Base-by-base conservation (phyloP, 2,797 vertebrate species). In the Potorous gilbertii region DNA sequence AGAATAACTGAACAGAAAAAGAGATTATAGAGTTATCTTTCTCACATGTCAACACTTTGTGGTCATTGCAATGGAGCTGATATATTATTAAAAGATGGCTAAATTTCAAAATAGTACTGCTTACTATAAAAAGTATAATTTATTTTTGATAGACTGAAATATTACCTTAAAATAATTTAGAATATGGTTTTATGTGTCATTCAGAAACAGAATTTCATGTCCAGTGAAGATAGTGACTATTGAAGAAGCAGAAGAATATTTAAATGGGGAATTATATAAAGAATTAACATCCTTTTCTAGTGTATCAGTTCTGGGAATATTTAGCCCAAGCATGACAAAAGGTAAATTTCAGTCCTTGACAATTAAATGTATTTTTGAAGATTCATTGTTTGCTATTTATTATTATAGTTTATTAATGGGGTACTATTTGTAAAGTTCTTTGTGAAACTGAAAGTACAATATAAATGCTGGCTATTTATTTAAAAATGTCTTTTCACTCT, bases 201-300 rank as follows among this genome's bases (percentile, higher is more conserved):
- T 0, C 29, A 99, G 99, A 97, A 99, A 98, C 97, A 97, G 54
- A 24, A 31, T 98, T 55, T 89, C 98, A 31, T 98, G 98, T 95
- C 99, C 99, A 0, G 90, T 98, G 90, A 97, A 81, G 9, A 96
- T 99, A 97, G 97, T 97, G 16, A 99, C 99, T 0, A 18, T 98
- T 1, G 98, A 99, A 55, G 99, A 99, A 97, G 99, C 99, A 97
- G 98, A 98, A 95, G 98, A 98, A 3, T 99, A 99, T 98, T 98
- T 99, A 91, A 98, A 98, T 95, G 99, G 99, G 3, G 98, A 98
- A 18, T 96, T 99, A 10, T 98, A 98, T 54, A 34, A 97, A 94
- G 97, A 97, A 54, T 96, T 98, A 89, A 81, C 97, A 0, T 92
- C 98, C 93, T 96, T 97, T 91, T 94, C 95, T 94, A 50, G 93